These are phyloP conservation scores for Caprella mutica DNA, from an alignment of 2,888 invertebrate genomes.

Conservation along the genomic window DNA sequence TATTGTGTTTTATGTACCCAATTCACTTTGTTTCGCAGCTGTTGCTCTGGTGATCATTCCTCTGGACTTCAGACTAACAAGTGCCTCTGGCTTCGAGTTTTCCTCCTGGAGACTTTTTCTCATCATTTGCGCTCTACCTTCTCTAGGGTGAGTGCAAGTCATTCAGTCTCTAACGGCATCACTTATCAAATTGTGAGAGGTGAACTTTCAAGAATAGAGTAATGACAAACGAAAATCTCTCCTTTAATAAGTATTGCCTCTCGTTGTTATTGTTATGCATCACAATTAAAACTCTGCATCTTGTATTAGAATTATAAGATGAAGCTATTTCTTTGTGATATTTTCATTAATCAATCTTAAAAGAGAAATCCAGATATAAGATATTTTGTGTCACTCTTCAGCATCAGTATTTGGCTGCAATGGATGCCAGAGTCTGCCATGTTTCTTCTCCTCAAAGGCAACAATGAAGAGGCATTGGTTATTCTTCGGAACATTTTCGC, in stretches of 20 bases:
- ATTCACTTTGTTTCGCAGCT: background rate
- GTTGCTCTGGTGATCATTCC: constrained; percentile 68
- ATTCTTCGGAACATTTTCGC: constrained; percentile 58
- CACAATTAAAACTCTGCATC: too few relatives aligned
- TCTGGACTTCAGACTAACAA: constrained; percentile 48
- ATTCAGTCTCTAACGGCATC: too few relatives aligned
- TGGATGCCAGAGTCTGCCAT: constrained; percentile 62
- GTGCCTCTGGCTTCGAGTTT: constrained; percentile 48
- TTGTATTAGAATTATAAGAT: too few relatives aligned
- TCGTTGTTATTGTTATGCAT: too few relatives aligned
- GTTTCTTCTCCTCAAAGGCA: constrained; percentile 66
- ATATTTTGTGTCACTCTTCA: background rate
- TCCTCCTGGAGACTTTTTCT: constrained; percentile 73
- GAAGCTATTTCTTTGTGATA: too few relatives aligned
- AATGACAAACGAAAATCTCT: too few relatives aligned
- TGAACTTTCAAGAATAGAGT: too few relatives aligned
- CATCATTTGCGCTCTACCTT: constrained; percentile 59
- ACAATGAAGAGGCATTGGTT: constrained; percentile 59
- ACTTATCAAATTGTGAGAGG: too few relatives aligned
- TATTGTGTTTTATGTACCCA: too few relatives aligned
- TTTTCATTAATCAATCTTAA: too few relatives aligned
- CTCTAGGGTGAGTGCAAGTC: constrained; percentile 43
- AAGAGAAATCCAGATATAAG: too few relatives aligned
- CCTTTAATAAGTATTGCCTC: too few relatives aligned
- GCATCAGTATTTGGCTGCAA: constrained; percentile 12